Conservation (phyloP, 2,797 vertebrate genomes). For the Lithobates sylvaticus region DNA sequence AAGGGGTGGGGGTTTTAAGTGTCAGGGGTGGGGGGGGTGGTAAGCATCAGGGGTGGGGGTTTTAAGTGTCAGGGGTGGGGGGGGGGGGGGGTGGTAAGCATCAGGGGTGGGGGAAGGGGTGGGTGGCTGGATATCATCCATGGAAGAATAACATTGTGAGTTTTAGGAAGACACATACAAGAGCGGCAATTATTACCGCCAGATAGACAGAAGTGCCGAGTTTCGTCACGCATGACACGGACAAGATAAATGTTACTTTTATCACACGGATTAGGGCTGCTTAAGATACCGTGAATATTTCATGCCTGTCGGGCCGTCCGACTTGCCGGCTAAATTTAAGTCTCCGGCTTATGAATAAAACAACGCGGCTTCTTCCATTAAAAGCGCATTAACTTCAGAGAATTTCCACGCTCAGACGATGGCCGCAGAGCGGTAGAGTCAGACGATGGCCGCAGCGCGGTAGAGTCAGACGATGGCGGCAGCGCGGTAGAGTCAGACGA, state of each 20-base stretch:
- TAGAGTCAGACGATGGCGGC: too few relatives aligned
- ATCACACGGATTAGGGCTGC: background rate
- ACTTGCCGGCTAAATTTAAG: background rate
- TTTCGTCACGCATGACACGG: background rate
- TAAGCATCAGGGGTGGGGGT: too few relatives aligned
- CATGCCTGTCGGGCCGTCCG: background rate
- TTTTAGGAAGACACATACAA: background rate
- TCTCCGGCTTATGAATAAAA: background rate
- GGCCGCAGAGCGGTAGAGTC: too few relatives aligned
- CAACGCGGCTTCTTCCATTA: background rate
- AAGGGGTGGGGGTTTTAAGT: too few relatives aligned
- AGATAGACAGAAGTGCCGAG: background rate
- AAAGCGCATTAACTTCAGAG: too few relatives aligned
- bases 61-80: too few relatives aligned
- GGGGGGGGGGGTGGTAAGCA: too few relatives aligned
- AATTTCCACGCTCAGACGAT: too few relatives aligned
- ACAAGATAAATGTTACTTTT: conserved; percentile 2
- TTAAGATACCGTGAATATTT: background rate
- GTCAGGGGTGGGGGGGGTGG: too few relatives aligned
- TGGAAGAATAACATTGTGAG: background rate
- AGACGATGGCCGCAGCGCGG: too few relatives aligned
- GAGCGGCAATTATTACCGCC: background rate
- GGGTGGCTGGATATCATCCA: background rate
- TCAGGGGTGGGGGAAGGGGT: too few relatives aligned
- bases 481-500: too few relatives aligned